Base-by-base conservation (phyloP, 2,113 vertebrate species). In the Butorides virescens region DNA sequence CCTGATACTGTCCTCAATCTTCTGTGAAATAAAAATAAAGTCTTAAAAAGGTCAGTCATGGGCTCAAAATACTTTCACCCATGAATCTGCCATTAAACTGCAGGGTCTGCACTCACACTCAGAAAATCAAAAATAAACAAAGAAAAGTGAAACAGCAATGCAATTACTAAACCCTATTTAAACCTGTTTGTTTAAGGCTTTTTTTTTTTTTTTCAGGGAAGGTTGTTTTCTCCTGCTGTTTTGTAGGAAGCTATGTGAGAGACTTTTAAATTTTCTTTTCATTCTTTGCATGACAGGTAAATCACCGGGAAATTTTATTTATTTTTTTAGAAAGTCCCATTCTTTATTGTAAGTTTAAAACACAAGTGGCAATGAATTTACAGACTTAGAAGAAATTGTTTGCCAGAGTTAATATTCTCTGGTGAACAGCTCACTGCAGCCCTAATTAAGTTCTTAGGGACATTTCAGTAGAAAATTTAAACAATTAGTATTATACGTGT, bases 371-470 rank as follows among this genome's bases (percentile, higher is more conserved):
- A 86, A 49, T 73, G 85, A 95, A 80, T 72, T 71, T 92, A 85
- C 79, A 85, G 79, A 50, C 44, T 67, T 55, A 47, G 68, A 95
- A 93, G 52, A 55, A 42, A 44, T 92, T 61, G 30, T 83, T 94
- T 96, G n/a, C 56, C 34, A 68, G 59, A 83, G 58, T 90, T 94
- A 58, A 50, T 94, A 79, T 75, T 93, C 86, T 92, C 71, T 95
- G 30, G 7, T 42, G 36, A 86, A 71, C 62, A 96, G 42, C 61
- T 91, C 85, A 66, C 73, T 92, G 76, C 75, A 90, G 36, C n/a
- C 56, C 46, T 94, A 91, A 94, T 58, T 92, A 90, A 61, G 50
- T 85, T 92, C 91, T 68, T 83, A 63, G 68, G 67, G 93, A 88
- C 6, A 30, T 58, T 94, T 93, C 63, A 86, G 79, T 66, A 66